A percentile compares a stretch with the other conserved stretches of the same genome.
Evolutionary conservation across 2,888 invertebrate species (phyloP).

Genomic region (Lithophane socia): DNA sequence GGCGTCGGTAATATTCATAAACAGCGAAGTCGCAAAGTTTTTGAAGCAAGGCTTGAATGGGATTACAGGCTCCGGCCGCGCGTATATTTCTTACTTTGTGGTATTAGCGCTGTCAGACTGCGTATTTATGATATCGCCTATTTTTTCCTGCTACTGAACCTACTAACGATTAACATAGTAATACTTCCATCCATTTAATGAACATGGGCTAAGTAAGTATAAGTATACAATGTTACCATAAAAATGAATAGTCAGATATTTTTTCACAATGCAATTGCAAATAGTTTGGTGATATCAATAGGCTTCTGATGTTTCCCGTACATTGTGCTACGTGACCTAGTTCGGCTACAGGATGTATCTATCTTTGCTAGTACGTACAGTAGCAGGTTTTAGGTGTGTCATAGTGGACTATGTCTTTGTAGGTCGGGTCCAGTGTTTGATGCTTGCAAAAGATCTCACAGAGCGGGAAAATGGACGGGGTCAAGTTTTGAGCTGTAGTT

Average conservation of each 20-base stretch:
- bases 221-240: not conserved
- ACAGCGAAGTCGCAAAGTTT: slow-evolving; percentile 49
- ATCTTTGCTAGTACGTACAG: slow-evolving; percentile 1
- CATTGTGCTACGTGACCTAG: slow-evolving; percentile 44
- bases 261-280: not conserved
- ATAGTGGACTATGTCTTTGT: slow-evolving; percentile 36
- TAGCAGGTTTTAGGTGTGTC: slow-evolving; percentile 22
- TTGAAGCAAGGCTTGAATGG: slow-evolving; percentile 53
- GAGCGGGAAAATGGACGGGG: not conserved
- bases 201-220: not conserved
- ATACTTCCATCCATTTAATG: slow-evolving; percentile 2
- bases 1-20: slow-evolving; percentile 42
- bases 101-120: slow-evolving; percentile 49
- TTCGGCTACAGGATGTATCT: slow-evolving; percentile 2
- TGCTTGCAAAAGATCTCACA: slow-evolving; percentile 40
- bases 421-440: slow-evolving; percentile 34
- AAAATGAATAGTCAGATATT: not conserved
- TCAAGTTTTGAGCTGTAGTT: slow-evolving; percentile 18
- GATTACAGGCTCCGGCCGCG: slow-evolving; percentile 43
- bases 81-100: slow-evolving; percentile 55
- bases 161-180: slow-evolving; percentile 11
- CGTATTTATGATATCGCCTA: slow-evolving; percentile 48
- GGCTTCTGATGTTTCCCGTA: slow-evolving; percentile 5
- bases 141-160: slow-evolving; percentile 42
- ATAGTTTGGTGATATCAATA: not conserved